Base-by-base conservation (phyloP, 2,113 vertebrate genomes). In the Mormyrus iriodes region DNA sequence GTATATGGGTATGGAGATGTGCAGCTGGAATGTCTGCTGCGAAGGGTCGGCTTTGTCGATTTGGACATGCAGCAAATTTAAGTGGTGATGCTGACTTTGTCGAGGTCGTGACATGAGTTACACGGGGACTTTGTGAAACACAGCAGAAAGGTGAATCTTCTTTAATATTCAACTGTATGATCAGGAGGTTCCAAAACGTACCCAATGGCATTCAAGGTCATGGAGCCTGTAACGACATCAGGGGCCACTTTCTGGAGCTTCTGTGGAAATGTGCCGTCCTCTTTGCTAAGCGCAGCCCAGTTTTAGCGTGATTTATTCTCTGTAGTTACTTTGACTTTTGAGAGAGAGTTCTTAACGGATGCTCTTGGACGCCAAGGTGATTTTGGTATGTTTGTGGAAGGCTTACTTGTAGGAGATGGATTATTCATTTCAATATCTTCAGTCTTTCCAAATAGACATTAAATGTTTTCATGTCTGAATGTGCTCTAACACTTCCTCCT, bases 401-500 rank as follows among this genome's bases (percentile, higher is more conserved):
- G 51, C 31, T n/a, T 13, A 27, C 76, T 24, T 27, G 49, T 53
- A 35, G 24, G 44, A 19, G 10, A 52, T 1, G 49, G 10, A 17
- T 21, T 6, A 31, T 9, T 19, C 51, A 3, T 31, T 52, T 3
- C 1, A 52, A 7, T 3, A 53, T 17, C 48, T 55, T 48, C 10
- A 21, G 1, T 35, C 48, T 86, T 52, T 86, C 9, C 31, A 35
- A 44, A 46, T 84, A 48, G 85, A 15, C 44, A 86, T 86, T 86
- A 53, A 86, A 53, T 19, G 15, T 53, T 46, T 86, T 39, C 24
- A 53, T 17, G 85, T 86, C 48, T 55, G 13, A 35, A 17, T 86
- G 48, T 39, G 49, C 13, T 53, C 7, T 51, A 53, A 86, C 51
- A 35, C 49, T 86, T 93, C 93, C 94, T 91, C 17, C 93, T 83